Evolutionary conservation across 2,888 invertebrate genomes (phyloP).

Genomic region (Phania funesta): DNA sequence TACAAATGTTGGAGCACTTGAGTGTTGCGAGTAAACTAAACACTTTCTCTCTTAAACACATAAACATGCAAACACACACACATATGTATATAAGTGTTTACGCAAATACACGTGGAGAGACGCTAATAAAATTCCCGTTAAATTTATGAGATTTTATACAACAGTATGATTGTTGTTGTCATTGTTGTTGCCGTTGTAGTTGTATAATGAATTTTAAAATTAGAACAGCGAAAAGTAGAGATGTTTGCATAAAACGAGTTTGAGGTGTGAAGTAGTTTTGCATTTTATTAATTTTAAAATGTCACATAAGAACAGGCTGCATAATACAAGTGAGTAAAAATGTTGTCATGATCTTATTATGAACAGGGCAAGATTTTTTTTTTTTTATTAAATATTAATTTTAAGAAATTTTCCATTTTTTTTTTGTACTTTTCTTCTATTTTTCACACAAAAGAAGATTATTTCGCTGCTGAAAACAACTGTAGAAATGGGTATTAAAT

Average conservation of each 20-base stretch:
- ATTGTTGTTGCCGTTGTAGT: conserved; percentile 3
- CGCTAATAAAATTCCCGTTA: conserved; percentile 40
- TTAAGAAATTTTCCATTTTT: too few species aligned
- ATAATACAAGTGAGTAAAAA: too few species aligned
- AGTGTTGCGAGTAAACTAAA: conserved; percentile 7
- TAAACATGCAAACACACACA: neutral
- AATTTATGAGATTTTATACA: conserved; percentile 53
- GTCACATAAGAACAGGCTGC: too few species aligned
- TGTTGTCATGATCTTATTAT: too few species aligned
- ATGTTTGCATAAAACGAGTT: neutral
- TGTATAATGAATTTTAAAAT: conserved; percentile 3
- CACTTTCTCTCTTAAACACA: neutral
- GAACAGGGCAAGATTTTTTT: too few species aligned
- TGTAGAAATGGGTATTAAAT: too few species aligned
- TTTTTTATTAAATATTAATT: too few species aligned
- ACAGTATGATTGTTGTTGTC: neutral
- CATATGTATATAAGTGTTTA: neutral
- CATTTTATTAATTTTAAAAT: too few species aligned
- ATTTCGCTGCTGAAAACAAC: too few species aligned
- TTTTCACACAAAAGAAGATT: too few species aligned
- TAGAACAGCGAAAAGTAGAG: neutral
- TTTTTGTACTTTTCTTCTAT: too few species aligned
- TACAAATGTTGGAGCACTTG: conserved; percentile 14
- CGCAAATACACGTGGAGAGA: neutral
- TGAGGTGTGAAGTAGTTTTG: too few species aligned